Base-by-base conservation (phyloP, 1,140 invertebrate genomes). In the Caenorhabditis tropicalis region DNA sequence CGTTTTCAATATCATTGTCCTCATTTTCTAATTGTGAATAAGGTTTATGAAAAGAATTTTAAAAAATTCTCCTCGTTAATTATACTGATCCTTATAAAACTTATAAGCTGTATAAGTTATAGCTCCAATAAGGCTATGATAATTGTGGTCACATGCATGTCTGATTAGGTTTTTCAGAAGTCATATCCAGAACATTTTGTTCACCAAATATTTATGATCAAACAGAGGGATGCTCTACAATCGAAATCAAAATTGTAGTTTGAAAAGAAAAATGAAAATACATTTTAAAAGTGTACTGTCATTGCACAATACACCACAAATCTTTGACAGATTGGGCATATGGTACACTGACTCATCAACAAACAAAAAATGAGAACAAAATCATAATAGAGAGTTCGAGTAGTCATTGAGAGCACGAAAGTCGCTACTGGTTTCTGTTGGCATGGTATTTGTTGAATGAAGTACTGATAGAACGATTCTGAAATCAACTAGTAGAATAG, bases 191-290 rank as follows among this genome's bases (percentile, higher is more conserved):
- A n/a, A n/a, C n/a, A n/a, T n/a, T n/a, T n/a, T 33, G 24, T 74
- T 43, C 65, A 74, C 65, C 65, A 74, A 74, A 65, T 16, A 6
- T 74, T 74, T 74, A 74, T 74, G 33, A 33, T 74, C 33, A 74
- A 74, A 74, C 6, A 43, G 36, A 43, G 58, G 58, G 33, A 56
- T 56, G 53, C 53, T 29, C 58, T 65, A 65, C 33, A 65, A 74
- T 74, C n/a, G 24, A 74, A 21, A 74, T 43, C 33, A 10, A 21
- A 74, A 15, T 24, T 21, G 36, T 36, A 6, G 24, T 15, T 16
- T n/a, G 19, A 70, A 70, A 7, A 36, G n/a, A 33, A 51, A 51
- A 70, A 33, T 36, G 39, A 19, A 33, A 33, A 27, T 36, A 29
- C 33, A 70, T 70, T 70, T 46, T n/a, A 51, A 70, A 29, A 36